A percentile compares a stretch with the other conserved stretches of the same genome.
Evolutionary conservation across 2,797 vertebrate species (phyloP).

Genomic region (Spheniscus humboldti): DNA sequence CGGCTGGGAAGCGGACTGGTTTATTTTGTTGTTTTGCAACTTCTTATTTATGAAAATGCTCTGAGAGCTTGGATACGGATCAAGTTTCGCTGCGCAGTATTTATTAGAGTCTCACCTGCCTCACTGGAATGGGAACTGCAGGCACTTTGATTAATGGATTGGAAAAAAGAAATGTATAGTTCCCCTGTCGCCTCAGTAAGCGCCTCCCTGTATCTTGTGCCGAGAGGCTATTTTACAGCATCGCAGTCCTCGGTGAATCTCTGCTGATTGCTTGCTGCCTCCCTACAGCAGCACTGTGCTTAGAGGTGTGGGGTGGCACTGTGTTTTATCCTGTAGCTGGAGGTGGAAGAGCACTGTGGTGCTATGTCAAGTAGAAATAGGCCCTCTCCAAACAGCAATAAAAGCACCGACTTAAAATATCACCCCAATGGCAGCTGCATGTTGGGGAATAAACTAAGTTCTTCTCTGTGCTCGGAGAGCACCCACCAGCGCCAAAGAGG

Average conservation of each 20-base stretch:
- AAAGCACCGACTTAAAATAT: conserved; percentile 31
- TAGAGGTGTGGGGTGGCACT: not conserved
- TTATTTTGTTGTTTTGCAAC: conserved; percentile 35
- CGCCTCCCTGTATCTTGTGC: conserved; percentile 58
- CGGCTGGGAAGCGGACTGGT: not conserved
- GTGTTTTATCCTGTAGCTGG: not conserved
- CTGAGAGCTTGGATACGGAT: conserved; percentile 23
- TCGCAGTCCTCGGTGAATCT: conserved; percentile 40
- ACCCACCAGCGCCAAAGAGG: not conserved
- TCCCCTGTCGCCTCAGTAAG: conserved; percentile 58
- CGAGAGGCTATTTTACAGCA: conserved; percentile 58
- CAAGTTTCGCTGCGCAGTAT: conserved; percentile 54
- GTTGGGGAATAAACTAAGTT: conserved; percentile 14
- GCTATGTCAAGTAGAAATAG: conserved; percentile 23
- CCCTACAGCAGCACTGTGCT: conserved; percentile 23
- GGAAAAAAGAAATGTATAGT: conserved; percentile 57
- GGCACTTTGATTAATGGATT: conserved; percentile 57
- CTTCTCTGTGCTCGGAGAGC: not conserved
- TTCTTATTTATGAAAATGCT: conserved; percentile 67
- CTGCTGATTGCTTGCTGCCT: conserved; percentile 40
- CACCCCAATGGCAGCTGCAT: not conserved
- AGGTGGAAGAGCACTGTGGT: not conserved
- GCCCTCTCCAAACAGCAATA: conserved; percentile 7
- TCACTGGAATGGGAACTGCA: conserved; percentile 1
- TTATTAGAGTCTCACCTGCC: conserved; percentile 62